Conservation (phyloP, 2,113 vertebrate genomes). For the Paedocypris sp. region DNA sequence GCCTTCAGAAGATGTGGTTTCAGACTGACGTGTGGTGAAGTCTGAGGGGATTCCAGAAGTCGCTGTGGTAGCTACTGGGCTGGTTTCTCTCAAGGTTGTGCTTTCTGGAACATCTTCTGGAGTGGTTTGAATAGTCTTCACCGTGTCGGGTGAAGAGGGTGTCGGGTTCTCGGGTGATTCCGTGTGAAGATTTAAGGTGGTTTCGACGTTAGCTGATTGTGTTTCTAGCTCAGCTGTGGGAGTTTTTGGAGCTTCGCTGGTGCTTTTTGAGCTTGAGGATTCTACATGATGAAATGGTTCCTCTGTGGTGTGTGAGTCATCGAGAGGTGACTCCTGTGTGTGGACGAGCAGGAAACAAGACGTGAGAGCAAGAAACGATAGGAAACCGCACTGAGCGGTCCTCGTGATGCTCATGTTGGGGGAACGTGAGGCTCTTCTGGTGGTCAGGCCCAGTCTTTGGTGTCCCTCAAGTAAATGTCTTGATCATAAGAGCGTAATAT, state of each 20-base stretch:
- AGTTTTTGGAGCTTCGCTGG: not conserved
- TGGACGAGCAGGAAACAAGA: not conserved
- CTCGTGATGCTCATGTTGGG: not conserved
- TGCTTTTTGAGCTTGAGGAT: not conserved
- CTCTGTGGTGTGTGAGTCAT: not conserved
- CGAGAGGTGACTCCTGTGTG: not conserved
- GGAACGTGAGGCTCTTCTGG: too few species aligned
- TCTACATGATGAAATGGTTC: not conserved
- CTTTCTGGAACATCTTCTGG: not conserved
- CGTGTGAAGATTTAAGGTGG: not conserved
- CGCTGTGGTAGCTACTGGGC: not conserved
- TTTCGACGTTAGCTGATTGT: not conserved
- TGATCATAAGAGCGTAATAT: too few species aligned
- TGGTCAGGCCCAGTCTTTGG: too few species aligned
- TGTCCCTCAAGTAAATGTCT: too few species aligned
- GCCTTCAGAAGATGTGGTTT: not conserved
- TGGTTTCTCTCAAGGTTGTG: not conserved
- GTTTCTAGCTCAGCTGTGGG: not conserved
- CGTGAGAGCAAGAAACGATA: slow-evolving; percentile 18
- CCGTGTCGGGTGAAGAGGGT: not conserved
- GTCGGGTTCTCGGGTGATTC: not conserved
- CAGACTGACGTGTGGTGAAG: not conserved
- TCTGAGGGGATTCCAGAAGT: not conserved
- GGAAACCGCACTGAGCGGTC: not conserved
- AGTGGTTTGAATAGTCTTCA: not conserved